Evolutionary conservation across 2,888 invertebrate species (phyloP).

Genomic region (Diarsia dahlii): DNA sequence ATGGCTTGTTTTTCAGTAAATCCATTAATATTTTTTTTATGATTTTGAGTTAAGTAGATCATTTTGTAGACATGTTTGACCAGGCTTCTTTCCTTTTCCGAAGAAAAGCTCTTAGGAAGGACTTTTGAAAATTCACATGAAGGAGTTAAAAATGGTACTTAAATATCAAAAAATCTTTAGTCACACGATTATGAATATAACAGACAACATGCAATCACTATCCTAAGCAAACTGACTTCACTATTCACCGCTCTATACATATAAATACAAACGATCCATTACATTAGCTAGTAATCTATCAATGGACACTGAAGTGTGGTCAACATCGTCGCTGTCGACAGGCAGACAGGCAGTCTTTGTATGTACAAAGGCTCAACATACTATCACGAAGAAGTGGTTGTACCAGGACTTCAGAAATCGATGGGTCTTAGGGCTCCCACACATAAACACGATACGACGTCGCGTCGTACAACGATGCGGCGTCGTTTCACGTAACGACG

Average conservation of each 20-base stretch:
- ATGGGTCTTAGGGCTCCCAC: too few relatives aligned
- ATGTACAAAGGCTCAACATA: constrained; percentile 21
- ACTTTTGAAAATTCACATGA: not conserved
- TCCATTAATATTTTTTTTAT: too few relatives aligned
- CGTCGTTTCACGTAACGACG: too few relatives aligned
- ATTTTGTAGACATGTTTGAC: not conserved
- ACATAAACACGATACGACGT: too few relatives aligned
- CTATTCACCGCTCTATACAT: constrained; percentile 20
- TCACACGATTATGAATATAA: not conserved
- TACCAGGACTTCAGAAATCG: constrained; percentile 36
- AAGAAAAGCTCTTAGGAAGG: not conserved
- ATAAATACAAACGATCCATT: constrained; percentile 42
- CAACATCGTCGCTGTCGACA: constrained; percentile 37
- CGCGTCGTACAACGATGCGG: too few relatives aligned
- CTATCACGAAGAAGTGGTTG: constrained; percentile 3
- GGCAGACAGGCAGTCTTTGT: constrained; percentile 24
- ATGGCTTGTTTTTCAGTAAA: too few relatives aligned
- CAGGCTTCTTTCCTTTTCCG: not conserved
- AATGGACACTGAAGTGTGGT: constrained; percentile 54
- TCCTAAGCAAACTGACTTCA: constrained; percentile 26
- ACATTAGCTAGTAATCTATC: constrained; percentile 43
- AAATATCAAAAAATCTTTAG: not conserved
- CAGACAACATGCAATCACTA: not conserved
- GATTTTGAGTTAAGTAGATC: too few relatives aligned
- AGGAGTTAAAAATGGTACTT: not conserved